Percentiles rank a stretch among this genome's conserved stretches.
phyloP scores from a whole-genome alignment of 2,797 vertebrate genomes.

The Platyrinchus mystaceus region DNA sequence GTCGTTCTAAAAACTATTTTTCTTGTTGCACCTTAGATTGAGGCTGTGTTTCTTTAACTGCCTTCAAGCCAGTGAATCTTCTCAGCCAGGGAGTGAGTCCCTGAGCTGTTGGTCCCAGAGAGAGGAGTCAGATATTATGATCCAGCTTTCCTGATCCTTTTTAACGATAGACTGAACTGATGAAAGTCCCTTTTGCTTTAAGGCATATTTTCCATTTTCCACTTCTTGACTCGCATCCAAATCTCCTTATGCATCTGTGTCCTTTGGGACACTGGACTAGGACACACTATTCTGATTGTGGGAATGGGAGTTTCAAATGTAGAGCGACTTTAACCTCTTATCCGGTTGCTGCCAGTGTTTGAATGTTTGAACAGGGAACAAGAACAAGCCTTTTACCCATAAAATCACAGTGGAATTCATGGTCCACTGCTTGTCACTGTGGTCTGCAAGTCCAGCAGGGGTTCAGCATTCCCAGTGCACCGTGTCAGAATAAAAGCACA shows the following conservation, averaged over 20 bases:
- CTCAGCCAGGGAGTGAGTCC: not conserved
- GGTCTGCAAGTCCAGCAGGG: not conserved
- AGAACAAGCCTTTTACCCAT: not conserved
- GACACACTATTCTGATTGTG: not conserved
- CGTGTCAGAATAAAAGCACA: not conserved
- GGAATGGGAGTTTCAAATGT: constrained; percentile 9
- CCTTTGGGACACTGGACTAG: constrained; percentile 3
- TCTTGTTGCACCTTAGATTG: not conserved
- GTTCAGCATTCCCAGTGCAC: rapidly evolving
- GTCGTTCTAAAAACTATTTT: not conserved
- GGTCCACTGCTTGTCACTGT: not conserved
- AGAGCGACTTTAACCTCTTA: not conserved
- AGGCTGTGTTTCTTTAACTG: not conserved
- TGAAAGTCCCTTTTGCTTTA: not conserved
- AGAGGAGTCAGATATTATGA: not conserved
- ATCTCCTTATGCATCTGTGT: not conserved
- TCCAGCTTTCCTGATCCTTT: not conserved
- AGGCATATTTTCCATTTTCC: constrained; percentile 29
- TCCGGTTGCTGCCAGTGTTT: not conserved
- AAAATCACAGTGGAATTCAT: not conserved
- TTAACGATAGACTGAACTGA: not conserved
- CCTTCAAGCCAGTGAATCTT: not conserved
- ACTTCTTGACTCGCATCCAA: not conserved
- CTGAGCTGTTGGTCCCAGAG: not conserved
- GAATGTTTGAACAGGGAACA: not conserved